Conservation (phyloP, 1,140 invertebrate genomes). For the Ceratosolen fusciceps region DNA sequence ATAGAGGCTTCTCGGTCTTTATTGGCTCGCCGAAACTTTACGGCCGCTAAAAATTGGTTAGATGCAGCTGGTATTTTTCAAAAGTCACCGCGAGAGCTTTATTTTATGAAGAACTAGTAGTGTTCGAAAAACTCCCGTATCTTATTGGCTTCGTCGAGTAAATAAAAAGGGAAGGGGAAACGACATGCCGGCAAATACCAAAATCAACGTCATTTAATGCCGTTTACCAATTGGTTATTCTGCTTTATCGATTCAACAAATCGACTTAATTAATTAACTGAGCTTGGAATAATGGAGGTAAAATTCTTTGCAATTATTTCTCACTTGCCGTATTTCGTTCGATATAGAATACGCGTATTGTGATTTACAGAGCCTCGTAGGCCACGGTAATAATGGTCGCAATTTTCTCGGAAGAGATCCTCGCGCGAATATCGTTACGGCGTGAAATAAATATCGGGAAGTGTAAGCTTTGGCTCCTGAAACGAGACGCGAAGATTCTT, state of each 20-base stretch:
- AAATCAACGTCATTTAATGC: too few relatives aligned
- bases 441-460: neutral
- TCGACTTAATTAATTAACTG: too few relatives aligned
- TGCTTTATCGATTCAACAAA: too few relatives aligned
- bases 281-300: too few relatives aligned
- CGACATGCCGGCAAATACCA: too few relatives aligned
- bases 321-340: neutral
- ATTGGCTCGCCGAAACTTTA: neutral
- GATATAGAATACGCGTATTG: neutral
- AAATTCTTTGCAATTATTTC: neutral
- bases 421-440: conserved; percentile 5
- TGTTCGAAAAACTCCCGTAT: neutral
- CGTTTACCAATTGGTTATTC: too few relatives aligned
- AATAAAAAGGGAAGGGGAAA: conserved; percentile 34
- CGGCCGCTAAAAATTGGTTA: neutral
- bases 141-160: neutral
- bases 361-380: too few relatives aligned
- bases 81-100: conserved; percentile 51
- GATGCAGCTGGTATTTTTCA: conserved; percentile 55
- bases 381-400: neutral
- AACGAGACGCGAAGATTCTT: conserved; percentile 16
- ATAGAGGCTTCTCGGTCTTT: neutral
- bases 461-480: neutral
- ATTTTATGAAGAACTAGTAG: neutral
- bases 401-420: neutral